phyloP scores from a whole-genome alignment of 2,797 vertebrate genomes.

The Alauda arvensis region DNA sequence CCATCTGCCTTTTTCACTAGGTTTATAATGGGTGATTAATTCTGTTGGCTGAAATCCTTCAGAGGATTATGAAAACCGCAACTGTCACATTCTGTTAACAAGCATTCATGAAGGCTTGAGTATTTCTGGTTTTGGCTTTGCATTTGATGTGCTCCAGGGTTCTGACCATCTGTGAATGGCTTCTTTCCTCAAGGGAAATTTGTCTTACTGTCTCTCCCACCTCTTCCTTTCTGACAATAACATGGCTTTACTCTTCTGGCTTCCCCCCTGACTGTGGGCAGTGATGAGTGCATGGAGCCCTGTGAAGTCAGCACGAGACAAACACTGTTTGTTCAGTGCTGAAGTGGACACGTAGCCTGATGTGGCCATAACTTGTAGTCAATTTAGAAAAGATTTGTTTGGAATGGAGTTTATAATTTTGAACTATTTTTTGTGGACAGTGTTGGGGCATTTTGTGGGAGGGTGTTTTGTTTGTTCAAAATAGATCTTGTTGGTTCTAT shows the following conservation, averaged over 20 bases:
- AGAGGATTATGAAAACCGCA: not conserved
- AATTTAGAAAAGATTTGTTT: not conserved
- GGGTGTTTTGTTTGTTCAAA: not conserved
- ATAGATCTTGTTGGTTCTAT: not conserved
- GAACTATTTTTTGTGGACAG: not conserved
- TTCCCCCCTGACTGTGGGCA: not conserved
- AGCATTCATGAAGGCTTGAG: not conserved
- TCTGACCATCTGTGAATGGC: not conserved
- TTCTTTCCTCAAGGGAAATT: not conserved
- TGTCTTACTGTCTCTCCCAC: not conserved
- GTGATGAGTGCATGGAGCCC: not conserved
- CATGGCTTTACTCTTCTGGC: not conserved
- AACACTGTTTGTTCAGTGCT: not conserved
- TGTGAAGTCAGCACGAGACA: not conserved
- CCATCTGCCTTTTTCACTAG: not conserved
- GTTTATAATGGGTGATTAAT: not conserved
- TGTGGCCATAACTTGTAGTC: accelerated
- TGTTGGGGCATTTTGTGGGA: not conserved
- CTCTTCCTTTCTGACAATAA: not conserved
- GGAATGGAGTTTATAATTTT: not conserved
- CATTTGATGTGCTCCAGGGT: not conserved
- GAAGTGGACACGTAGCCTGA: not conserved
- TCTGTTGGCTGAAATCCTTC: not conserved
- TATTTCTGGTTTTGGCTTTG: not conserved
- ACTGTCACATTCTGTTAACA: not conserved